These are phyloP conservation scores for Caradrina kadenii DNA, from an alignment of 2,888 invertebrate species.

Conservation along the genomic window DNA sequence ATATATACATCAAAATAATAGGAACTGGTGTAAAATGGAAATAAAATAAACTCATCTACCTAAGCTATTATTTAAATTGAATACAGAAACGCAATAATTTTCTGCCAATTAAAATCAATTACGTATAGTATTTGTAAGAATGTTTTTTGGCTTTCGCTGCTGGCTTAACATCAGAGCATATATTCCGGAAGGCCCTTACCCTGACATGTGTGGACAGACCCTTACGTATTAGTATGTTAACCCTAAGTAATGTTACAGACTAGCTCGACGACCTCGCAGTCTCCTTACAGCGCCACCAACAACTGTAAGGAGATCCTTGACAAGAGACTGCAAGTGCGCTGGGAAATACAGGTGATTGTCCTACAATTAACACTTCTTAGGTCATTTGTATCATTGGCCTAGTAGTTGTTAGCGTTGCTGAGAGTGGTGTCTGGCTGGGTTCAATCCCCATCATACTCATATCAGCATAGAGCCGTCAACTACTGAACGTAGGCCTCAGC, in stretches of 20 bases:
- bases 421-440: too few species aligned
- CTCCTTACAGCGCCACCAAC: conserved; percentile 89
- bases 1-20: too few species aligned
- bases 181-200: neutral
- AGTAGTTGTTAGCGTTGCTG: too few species aligned
- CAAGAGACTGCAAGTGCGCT: conserved; percentile 95
- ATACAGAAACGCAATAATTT: too few species aligned
- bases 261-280: conserved; percentile 93
- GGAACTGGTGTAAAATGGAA: too few species aligned
- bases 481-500: too few species aligned
- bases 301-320: conserved; percentile 96
- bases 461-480: too few species aligned
- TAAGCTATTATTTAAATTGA: too few species aligned
- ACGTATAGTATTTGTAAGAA: too few species aligned
- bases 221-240: neutral
- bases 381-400: neutral
- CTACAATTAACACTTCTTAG: neutral
- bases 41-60: too few species aligned
- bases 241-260: conserved; percentile 90
- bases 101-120: too few species aligned
- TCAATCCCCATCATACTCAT: too few species aligned
- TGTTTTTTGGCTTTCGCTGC: neutral
- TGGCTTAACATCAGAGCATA: neutral
- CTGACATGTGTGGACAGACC: neutral
- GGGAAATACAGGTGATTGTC: conserved; percentile 93